Percentiles rank a stretch among this genome's conserved stretches.
Conservation (phyloP, 37 sponge, comb jelly and placozoan genomes). For the Tethya wilhelma region DNA sequence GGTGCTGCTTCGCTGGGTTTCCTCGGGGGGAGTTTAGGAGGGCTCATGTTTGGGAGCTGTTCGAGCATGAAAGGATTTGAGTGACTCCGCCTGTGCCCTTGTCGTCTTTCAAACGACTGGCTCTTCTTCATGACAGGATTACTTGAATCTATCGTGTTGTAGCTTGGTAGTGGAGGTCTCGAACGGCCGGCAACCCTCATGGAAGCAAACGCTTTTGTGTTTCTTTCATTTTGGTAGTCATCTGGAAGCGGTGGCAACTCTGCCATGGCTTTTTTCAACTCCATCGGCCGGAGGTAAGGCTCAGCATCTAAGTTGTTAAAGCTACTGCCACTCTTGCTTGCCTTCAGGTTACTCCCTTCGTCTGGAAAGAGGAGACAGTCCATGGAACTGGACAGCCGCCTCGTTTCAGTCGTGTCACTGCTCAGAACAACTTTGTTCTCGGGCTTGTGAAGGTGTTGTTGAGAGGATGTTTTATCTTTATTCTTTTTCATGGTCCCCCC, state of each 20-base stretch:
- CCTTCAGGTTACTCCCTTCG: not conserved
- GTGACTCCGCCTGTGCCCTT: slow-evolving; percentile 26
- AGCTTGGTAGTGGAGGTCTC: not conserved
- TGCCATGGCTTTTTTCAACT: slow-evolving; percentile 18
- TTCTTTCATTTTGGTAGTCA: not conserved
- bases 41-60: not conserved
- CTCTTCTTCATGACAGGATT: not conserved
- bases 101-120: not conserved
- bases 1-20: not conserved
- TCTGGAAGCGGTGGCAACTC: not conserved
- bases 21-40: slow-evolving; percentile 19
- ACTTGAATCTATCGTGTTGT: not conserved
- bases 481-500: not conserved
- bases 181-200: slow-evolving; percentile 10
- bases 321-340: not conserved
- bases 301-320: slow-evolving; percentile 20
- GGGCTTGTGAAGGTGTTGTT: not conserved
- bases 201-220: slow-evolving; percentile 14
- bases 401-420: not conserved
- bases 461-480: not conserved
- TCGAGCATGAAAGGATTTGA: slow-evolving; percentile 45
- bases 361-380: slow-evolving; percentile 26
- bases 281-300: slow-evolving; percentile 54
- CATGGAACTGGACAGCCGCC: slow-evolving; percentile 40
- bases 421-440: not conserved